Evolutionary conservation across 2,888 invertebrate species (phyloP).

Genomic region (Dysmachus trigonus): DNA sequence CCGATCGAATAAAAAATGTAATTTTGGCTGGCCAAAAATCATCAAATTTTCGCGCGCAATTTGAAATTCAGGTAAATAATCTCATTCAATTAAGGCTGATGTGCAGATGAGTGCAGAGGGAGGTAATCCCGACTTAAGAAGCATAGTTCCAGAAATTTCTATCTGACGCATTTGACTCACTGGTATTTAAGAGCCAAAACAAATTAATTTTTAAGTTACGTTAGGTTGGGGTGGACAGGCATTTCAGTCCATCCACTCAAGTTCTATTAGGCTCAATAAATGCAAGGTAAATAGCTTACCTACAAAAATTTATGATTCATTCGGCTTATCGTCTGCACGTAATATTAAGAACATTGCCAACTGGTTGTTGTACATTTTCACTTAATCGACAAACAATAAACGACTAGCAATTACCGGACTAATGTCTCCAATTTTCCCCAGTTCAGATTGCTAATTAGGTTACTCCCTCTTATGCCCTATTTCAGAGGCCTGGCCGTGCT

Average conservation of each 20-base stretch:
- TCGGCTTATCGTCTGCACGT: constrained; percentile 1
- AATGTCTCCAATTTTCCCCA: constrained; percentile 34
- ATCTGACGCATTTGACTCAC: neutral
- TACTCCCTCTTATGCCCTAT: neutral
- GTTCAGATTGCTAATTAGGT: constrained; percentile 35
- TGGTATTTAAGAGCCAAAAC: neutral
- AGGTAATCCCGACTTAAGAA: neutral
- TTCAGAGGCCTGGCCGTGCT: neutral
- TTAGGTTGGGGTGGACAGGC: neutral
- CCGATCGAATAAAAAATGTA: too few species aligned
- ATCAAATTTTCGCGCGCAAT: too few species aligned
- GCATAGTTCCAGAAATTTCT: constrained; percentile 16
- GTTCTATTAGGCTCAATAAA: neutral
- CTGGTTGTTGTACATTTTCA: constrained; percentile 33
- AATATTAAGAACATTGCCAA: constrained; percentile 1
- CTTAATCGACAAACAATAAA: constrained; percentile 40
- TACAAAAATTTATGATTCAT: constrained; percentile 18
- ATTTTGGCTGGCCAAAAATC: too few species aligned
- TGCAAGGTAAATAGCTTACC: constrained; percentile 10
- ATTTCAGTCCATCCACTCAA: neutral
- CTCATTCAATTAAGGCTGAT: neutral
- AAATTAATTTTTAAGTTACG: constrained; percentile 11
- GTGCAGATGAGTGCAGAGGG: neutral
- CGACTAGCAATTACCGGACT: constrained; percentile 33
- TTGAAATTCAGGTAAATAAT: neutral